Evolutionary conservation across 2,888 invertebrate genomes (phyloP), one percentile per base, ranked within the genome.

Genomic region (Calliscelio sp.): DNA sequence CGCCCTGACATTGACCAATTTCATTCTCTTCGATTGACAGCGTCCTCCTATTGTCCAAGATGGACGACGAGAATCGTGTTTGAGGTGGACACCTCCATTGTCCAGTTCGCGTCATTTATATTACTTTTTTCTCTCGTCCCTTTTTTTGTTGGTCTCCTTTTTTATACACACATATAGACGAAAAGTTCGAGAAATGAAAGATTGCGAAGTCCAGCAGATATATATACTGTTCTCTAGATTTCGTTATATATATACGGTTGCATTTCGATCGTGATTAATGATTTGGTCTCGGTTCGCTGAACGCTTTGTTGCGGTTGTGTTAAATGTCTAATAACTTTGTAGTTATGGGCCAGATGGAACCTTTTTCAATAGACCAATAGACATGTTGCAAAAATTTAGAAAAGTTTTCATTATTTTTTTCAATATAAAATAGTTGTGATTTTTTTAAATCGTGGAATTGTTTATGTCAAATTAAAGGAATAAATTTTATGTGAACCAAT

Each of bases 1-100:
- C 91, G 91, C 92, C 91, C 91, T 88, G 89, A 87, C 91, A 91
- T 91, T 92, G 90, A 91, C 91, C 90, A 89, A 85, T 84, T 83
- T 87, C 89, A 90, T 91, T 91, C 90, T 91, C 87, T 90, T 88
- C 88, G 87, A 91, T 91, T 90, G 91, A 91, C 91, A 90, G 88
- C 87, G 89, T 84, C 77, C 75, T 73, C 61, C 68, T 49, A 84
- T 86, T 86, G 84, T 84, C 57, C 41, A 28, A 74, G 77, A 79
- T 82, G 84, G 79, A 73, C 80, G 79, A 68, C 86, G 81, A 81
- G 41, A 46, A 35, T 71, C 66, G 73, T 66, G 73, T 81, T 81
- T 63, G 63, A 65, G 81, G 75, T 81, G 81, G 75, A 77, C 77
- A 63, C 55, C 25, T 65, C 57, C 22, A 75, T 75, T 81, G 75